Evolutionary conservation across 2,113 vertebrate genomes (phyloP).

Genomic region (Leuciscus idus): DNA sequence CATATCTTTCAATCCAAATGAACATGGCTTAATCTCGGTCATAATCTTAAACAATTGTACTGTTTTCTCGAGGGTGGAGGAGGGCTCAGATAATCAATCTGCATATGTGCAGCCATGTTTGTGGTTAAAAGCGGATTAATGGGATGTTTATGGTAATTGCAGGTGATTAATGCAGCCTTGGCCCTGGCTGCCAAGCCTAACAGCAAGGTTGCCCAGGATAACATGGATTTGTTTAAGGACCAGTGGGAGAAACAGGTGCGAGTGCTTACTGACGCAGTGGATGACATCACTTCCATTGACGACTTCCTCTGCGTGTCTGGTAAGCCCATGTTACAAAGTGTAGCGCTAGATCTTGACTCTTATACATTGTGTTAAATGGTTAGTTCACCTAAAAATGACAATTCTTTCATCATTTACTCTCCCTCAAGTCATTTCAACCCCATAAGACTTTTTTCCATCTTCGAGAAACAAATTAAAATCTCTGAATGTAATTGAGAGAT

Average conservation of each 20-base stretch:
- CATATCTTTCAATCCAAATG: conserved; percentile 48
- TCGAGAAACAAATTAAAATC: no score
- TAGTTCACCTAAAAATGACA: not conserved
- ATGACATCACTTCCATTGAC: conserved; percentile 98
- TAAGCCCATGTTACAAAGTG: conserved; percentile 64
- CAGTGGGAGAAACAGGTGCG: conserved; percentile 98
- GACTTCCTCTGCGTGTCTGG: conserved; percentile 98
- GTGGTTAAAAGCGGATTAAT: conserved; percentile 67
- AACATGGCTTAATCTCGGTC: conserved; percentile 50
- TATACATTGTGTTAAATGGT: not conserved
- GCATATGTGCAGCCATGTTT: conserved; percentile 62
- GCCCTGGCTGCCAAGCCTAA: conserved; percentile 97
- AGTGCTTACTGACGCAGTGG: conserved; percentile 95
- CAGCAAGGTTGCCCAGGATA: conserved; percentile 97
- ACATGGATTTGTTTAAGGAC: conserved; percentile 99
- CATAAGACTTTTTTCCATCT: no score
- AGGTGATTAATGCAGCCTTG: conserved; percentile 98
- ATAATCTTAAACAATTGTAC: conserved; percentile 62
- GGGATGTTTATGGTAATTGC: conserved; percentile 74
- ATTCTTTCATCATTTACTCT: not conserved
- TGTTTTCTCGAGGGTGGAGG: conserved; percentile 7
- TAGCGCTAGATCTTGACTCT: not conserved
- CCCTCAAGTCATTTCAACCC: no score
- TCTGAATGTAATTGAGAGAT: no score
- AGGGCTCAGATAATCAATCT: conserved; percentile 57